Evolutionary conservation across 2,888 invertebrate genomes (phyloP), one percentile per base, ranked within the genome.

Genomic region (Sarcophaga carnaria): DNA sequence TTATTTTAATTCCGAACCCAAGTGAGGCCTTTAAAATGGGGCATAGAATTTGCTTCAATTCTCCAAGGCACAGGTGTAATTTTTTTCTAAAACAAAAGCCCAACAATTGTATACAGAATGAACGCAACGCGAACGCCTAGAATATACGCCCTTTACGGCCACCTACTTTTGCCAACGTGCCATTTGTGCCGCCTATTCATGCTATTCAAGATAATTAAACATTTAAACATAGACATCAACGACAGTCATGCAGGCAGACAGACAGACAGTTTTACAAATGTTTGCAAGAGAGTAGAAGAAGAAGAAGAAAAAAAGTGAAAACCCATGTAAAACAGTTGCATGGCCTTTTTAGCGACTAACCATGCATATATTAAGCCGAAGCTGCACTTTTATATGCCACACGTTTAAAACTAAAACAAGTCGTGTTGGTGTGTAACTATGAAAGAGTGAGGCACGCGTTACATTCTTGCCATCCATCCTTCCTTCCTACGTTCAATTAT

Each of bases 181-280:
- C 8, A 62, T 20, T n/a, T 62, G 22, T 62, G 62, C 14, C 47
- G 5, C 47, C 37, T 60, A 37, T 37, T 27, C 71, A 17, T 67
- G 62, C 62, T 70, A 69, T 76, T 54, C 76, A 59, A 47, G 20
- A 82, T 82, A 82, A 82, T 82, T 82, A 77, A 37, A 82, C 49
- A 54, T 75, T 81, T 69, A 49, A 37, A 37, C 27, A 67, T 25
- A 70, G 70, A 63, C 70, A 78, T 67, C 45, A 70, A 8, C 10
- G n/a, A 62, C 62, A 37, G 10, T 2, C 37, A 37, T 37, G 2
- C 0, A 37, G 37, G 2, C 8, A 76, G 64, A 8, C 6, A 37
- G 6, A 37, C 37, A 37, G 37, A 37, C 37, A 37, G 37, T 10
- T 6, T 37, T 37, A 37, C 37, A 37, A 37, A 37, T 37, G 37